Base-by-base conservation (phyloP, 2,113 vertebrate species). In the Onychorhynchus coronatus region DNA sequence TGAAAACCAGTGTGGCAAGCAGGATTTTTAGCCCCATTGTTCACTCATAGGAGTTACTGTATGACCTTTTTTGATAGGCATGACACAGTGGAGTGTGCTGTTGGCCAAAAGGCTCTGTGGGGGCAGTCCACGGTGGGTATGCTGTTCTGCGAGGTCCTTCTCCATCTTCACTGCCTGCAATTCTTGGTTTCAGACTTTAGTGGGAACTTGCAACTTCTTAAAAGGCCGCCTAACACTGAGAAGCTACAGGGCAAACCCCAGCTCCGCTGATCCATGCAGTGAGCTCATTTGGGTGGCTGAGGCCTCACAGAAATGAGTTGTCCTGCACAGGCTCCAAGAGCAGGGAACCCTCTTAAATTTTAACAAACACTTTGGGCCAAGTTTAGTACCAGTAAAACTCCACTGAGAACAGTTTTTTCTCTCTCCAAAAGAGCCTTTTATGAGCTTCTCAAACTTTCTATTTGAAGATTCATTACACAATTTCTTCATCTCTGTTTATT, bases 201-300 rank as follows among this genome's bases (percentile, higher is more conserved):
- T 31, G 39, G 50, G 42, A 66, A 52, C 46, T 18, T 12, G 7
- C 9, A 88, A 44, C 16, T 41, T 58, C 56, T 65, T 39, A 59
- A 78, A 85, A 63, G 8, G 20, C 18, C 16, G 9, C 1, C 3
- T 7, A 77, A 47, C 47, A 23, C 35, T 50, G 35, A 67, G 84
- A 75, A 81, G 30, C 8, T 53, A 33, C 7, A 72, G 33, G 22
- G 30, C 41, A 71, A 89, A 39, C 1, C 16, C 20, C 1, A 5
- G 22, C 41, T 80, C 50, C 63, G 47, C 25, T 2, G 12, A 79
- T 8, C 20, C 14, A 11, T 59, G n/a, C 58, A 13, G 59, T 12
- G 2, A 56, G 58, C 10, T 55, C 52, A 21, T 6, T 22, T 0
- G 4, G 11, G 12, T 14, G 52, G 70, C 61, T 0, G 0, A 24